A percentile compares a stretch with the other conserved stretches of the same genome.
Conservation (phyloP, 2,797 vertebrate genomes). For the Gadopsis bispinosus region DNA sequence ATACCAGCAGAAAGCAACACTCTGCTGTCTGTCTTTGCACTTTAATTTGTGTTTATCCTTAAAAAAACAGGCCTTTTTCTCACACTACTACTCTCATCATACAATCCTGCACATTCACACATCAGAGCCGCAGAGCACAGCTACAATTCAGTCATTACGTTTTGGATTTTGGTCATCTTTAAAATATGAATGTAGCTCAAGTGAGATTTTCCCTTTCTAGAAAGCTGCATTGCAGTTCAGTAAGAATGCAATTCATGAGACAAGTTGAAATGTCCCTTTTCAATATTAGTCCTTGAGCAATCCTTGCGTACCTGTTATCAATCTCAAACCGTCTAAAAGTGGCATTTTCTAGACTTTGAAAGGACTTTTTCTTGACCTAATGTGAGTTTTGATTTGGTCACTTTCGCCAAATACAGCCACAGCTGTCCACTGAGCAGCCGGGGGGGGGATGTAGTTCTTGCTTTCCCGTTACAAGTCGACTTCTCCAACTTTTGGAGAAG, state of each 20-base stretch:
- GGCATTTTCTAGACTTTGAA: neutral
- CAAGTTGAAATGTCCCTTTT: neutral
- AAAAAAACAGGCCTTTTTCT: neutral
- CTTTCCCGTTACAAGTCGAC: neutral
- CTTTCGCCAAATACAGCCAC: neutral
- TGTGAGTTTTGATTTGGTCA: neutral
- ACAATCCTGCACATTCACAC: neutral
- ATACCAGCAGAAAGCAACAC: neutral
- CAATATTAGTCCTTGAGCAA: neutral
- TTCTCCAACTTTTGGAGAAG: neutral
- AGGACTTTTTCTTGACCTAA: neutral
- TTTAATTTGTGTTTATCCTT: conserved; percentile 5
- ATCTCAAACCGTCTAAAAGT: neutral
- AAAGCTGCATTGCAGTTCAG: neutral
- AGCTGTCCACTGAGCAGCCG: neutral
- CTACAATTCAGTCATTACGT: neutral
- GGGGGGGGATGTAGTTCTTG: neutral
- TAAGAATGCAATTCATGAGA: neutral
- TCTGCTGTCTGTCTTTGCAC: neutral
- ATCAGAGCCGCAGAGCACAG: neutral
- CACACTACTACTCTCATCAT: neutral
- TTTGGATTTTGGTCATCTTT: neutral
- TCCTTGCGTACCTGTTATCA: neutral
- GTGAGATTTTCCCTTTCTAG: neutral
- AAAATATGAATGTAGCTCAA: neutral